Evolutionary conservation across 2,888 invertebrate species (phyloP), one percentile per base, ranked within the genome.

Genomic region (Metalampra italica): DNA sequence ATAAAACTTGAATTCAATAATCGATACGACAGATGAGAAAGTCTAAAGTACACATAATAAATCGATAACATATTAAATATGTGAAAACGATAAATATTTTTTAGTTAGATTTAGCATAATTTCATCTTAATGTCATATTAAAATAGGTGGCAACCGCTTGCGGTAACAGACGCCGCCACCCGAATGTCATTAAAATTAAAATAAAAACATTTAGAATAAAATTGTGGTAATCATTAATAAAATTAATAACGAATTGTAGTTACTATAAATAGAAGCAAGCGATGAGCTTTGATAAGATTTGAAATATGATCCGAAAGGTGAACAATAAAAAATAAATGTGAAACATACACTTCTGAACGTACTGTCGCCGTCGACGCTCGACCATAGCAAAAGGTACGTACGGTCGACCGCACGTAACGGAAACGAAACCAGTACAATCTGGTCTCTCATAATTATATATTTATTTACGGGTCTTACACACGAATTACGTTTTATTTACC

Each of bases 51-150:
- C 60, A 64, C 54, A 55, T 64, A 62, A 57, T 60, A 55, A 55
- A 55, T 4, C 3, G 54, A 55, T 52, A 60, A 53, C 48, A 54
- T 56, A 42, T 55, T 42, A 14, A 47, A 39, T 22, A 22, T 22
- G 22, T 51, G 29, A 46, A 49, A 43, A 43, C 34, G 47, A 30
- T 44, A 22, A 44, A 30, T 37, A 37, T 15, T 29, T 29, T 48
- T 11, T 59, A 65, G 62, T 68, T 63, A 68, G 64, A 68, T 64
- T 68, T 71, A 66, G 62, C 60, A 63, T 67, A 68, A 67, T 67
- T 70, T 65, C 62, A 64, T 70, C 53, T 60, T 59, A 66, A 71
- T 61, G 62, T 70, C 62, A 63, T 64, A 64, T 29, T 13, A 43
- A 45, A 53, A 51, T 45, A 45, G 50, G 14, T 34, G 54, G 53